phyloP scores from a whole-genome alignment of 1,140 invertebrate species.

The Listronotus oregonensis region DNA sequence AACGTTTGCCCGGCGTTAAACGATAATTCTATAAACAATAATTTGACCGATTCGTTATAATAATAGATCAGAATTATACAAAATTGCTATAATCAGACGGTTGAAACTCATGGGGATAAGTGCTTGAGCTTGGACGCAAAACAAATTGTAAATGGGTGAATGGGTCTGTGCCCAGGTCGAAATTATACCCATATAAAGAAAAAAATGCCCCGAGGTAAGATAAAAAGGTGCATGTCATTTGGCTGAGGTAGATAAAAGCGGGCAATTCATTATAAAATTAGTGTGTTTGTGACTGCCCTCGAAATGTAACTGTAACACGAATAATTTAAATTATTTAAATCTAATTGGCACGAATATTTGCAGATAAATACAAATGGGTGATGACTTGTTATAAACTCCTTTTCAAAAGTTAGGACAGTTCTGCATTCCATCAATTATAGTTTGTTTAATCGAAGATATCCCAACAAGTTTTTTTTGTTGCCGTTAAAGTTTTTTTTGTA shows the following conservation, averaged over 20 bases:
- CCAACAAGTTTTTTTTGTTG: too few relatives aligned
- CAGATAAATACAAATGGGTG: too few relatives aligned
- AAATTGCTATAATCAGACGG: slow-evolving; percentile 17
- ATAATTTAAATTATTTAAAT: too few relatives aligned
- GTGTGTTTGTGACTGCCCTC: too few relatives aligned
- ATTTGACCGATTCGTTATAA: slow-evolving; percentile 17
- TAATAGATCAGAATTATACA: slow-evolving; percentile 19
- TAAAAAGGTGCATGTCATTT: slow-evolving; percentile 9
- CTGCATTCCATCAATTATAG: too few relatives aligned
- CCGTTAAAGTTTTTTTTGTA: too few relatives aligned
- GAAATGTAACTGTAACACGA: too few relatives aligned
- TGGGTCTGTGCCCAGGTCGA: slow-evolving; percentile 3
- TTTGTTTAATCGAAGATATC: too few relatives aligned
- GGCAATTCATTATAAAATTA: too few relatives aligned
- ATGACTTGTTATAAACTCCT: too few relatives aligned
- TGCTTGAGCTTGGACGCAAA: slow-evolving; percentile 15
- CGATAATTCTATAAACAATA: slow-evolving; percentile 37
- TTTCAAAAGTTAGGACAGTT: too few relatives aligned
- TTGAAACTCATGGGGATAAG: neutral
- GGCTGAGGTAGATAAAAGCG: neutral
- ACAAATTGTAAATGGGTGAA: slow-evolving; percentile 15
- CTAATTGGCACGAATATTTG: too few relatives aligned
- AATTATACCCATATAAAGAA: slow-evolving; percentile 11
- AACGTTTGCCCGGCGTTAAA: neutral
- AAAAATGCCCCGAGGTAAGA: neutral